Evolutionary conservation across 2,797 vertebrate species (phyloP), one percentile per base, ranked within the genome.

Genomic region (Syngnathus rostellatus): DNA sequence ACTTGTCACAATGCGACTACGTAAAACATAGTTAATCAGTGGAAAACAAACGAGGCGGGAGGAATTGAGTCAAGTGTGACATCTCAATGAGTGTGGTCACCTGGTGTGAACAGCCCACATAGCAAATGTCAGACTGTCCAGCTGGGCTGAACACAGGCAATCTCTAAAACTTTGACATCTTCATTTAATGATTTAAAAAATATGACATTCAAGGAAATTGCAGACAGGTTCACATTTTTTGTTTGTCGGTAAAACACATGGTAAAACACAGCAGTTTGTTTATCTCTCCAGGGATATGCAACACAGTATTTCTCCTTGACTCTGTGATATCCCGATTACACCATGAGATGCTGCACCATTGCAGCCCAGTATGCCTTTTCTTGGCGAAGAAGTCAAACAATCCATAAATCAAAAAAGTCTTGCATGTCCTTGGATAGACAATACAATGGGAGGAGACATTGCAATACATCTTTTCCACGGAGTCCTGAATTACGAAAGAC

Each of bases 361-460:
- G 46, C 76, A 80, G 73, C 77, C 75, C 80, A 74, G 14, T 8
- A 50, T 77, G 71, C 65, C 81, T 86, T 86, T 84, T 88, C 83
- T 85, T 79, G 58, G 71, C 64, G 17, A 79, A 77, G 76, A 83
- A 83, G 83, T 82, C 79, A 84, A 85, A 70, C 69, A 53, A 72
- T 66, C 78, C 72, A 83, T 87, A 85, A 86, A 89, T 89, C 85
- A 84, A 80, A 79, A 76, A 68, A 79, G 82, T 78, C 72, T 45
- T 54, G 57, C 25, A 5, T 75, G 85, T 81, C 77, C 83, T 82
- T 78, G 72, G 63, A 48, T 68, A 66, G 71, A 81, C 67, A 71
- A 71, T 71, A 68, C 60, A 8, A 63, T 65, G 64, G 70, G 70
- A 82, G 69, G 77, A 72, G 65, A 48, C 70, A 50, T 63, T 14